Conservation (phyloP, 1,140 invertebrate genomes). For the Drosophila sturtevanti region DNA sequence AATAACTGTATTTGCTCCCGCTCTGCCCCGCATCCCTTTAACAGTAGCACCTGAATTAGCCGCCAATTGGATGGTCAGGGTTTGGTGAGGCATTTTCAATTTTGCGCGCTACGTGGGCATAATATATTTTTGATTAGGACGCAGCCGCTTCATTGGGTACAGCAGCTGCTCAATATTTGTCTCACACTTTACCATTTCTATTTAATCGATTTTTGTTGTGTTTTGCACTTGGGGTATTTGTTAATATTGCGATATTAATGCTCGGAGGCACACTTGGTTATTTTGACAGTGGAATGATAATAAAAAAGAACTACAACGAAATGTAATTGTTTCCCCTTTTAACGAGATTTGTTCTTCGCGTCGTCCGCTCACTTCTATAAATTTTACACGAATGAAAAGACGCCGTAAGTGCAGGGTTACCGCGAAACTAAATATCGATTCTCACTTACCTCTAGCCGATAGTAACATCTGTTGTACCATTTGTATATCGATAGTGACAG, state of each 20-base stretch:
- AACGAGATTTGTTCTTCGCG: constrained; percentile 42
- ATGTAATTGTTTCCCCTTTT: constrained; percentile 7
- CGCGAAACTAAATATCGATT: neutral
- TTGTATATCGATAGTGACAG: neutral
- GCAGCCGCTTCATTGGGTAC: constrained; percentile 46
- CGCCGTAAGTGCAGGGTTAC: constrained; percentile 47
- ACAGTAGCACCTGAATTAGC: neutral
- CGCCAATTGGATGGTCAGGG: neutral
- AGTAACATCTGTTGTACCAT: neutral
- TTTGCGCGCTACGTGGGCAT: constrained; percentile 53
- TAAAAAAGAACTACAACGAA: constrained; percentile 37
- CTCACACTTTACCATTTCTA: constrained; percentile 67
- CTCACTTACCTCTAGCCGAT: neutral
- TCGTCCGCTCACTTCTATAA: constrained; percentile 58
- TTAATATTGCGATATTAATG: constrained; percentile 36
- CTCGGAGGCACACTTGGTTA: constrained; percentile 45
- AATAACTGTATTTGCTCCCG: constrained; percentile 34
- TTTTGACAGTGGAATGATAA: constrained; percentile 66
- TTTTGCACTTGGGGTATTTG: constrained; percentile 18
- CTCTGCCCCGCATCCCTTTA: neutral
- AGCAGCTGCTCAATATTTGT: constrained; percentile 34
- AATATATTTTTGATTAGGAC: constrained; percentile 45
- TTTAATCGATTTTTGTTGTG: constrained; percentile 64
- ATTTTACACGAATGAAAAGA: constrained; percentile 61
- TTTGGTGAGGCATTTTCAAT: constrained; percentile 16